Conservation (phyloP, 1,140 invertebrate genomes). For the Drosophila tropicalis region DNA sequence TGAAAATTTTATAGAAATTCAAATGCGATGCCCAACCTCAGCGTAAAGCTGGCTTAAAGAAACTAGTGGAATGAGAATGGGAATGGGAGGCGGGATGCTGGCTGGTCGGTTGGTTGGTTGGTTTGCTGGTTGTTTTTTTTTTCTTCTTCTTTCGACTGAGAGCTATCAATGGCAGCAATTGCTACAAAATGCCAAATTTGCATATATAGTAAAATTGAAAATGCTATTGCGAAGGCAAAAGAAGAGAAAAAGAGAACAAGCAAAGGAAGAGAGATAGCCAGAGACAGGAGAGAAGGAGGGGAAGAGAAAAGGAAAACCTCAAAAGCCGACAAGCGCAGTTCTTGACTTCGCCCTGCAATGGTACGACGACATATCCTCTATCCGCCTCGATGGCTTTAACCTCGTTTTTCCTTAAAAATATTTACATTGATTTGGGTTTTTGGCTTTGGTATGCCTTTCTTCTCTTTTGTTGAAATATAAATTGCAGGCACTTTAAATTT, state of each 20-base stretch:
- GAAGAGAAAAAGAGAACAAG: slow-evolving; percentile 26
- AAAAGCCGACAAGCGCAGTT: slow-evolving; percentile 63
- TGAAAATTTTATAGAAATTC: slow-evolving; percentile 78
- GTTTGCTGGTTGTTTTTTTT: too few relatives aligned
- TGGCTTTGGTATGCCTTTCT: slow-evolving; percentile 32
- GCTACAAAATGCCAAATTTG: slow-evolving; percentile 80
- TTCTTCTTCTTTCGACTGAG: slow-evolving; percentile 14
- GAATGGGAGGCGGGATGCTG: slow-evolving; percentile 1
- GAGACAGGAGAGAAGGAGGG: background rate
- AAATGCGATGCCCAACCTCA: slow-evolving; percentile 53
- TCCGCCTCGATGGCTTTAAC: slow-evolving; percentile 47
- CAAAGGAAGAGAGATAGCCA: slow-evolving; percentile 6
- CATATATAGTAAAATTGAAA: slow-evolving; percentile 82
- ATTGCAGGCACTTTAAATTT: slow-evolving; percentile 76
- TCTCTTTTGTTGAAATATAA: slow-evolving; percentile 63
- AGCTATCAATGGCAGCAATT: slow-evolving; percentile 73
- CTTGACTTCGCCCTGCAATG: slow-evolving; percentile 51
- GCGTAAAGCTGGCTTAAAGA: slow-evolving; percentile 74
- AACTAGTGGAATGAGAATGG: slow-evolving; percentile 10
- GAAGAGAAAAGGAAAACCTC: slow-evolving; percentile 41
- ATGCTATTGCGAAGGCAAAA: slow-evolving; percentile 62
- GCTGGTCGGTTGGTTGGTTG: background rate
- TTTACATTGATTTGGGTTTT: slow-evolving; percentile 71
- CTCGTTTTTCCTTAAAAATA: slow-evolving; percentile 60
- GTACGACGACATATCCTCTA: slow-evolving; percentile 15